phyloP scores from a whole-genome alignment of 2,113 vertebrate genomes.

The Tenrec ecaudatus region DNA sequence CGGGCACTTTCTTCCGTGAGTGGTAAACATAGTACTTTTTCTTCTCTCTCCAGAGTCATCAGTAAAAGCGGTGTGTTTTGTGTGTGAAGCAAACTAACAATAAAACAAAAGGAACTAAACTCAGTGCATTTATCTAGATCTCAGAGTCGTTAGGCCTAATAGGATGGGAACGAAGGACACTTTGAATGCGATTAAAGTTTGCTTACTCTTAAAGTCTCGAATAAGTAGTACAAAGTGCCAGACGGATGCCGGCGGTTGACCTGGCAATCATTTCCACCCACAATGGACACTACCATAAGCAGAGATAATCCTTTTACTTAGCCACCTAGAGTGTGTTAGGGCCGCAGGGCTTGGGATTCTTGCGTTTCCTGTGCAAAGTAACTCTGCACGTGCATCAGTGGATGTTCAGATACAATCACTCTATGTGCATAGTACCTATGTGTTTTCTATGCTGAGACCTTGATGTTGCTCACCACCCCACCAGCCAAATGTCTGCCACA shows the following conservation, averaged over 20 bases:
- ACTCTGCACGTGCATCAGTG: too few species aligned
- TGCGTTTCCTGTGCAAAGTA: neutral
- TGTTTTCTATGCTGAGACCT: neutral
- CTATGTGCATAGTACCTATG: fast-evolving
- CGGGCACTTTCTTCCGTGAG: neutral
- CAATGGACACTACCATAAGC: neutral
- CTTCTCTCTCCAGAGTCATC: neutral
- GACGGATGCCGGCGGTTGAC: fast-evolving
- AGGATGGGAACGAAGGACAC: neutral
- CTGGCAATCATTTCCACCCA: neutral
- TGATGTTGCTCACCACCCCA: neutral
- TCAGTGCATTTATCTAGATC: neutral
- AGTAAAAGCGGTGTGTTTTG: neutral
- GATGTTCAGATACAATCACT: neutral
- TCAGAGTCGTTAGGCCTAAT: neutral
- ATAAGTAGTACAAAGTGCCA: neutral
- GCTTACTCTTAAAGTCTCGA: neutral
- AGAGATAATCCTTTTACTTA: neutral
- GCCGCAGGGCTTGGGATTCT: neutral
- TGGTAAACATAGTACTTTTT: neutral
- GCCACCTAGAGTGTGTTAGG: fast-evolving
- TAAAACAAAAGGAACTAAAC: too few species aligned
- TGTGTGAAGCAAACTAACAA: too few species aligned
- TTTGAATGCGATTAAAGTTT: neutral
- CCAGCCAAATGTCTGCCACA: neutral